Evolutionary conservation across 2,888 invertebrate species (phyloP).

Genomic region (Dasypogon diadema): DNA sequence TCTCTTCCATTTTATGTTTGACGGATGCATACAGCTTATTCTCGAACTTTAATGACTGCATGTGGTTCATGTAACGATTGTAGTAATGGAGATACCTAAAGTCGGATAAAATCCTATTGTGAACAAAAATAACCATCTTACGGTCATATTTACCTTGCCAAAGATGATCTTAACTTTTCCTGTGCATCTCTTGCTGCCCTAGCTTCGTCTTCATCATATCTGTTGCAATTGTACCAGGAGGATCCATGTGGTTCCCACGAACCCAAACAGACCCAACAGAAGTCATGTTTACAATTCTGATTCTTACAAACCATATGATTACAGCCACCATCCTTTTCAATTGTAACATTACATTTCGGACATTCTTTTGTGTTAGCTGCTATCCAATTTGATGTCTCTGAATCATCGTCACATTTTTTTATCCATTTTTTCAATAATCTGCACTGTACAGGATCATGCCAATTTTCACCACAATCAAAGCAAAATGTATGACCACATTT

Average conservation of each 20-base stretch:
- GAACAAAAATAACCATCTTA: not conserved
- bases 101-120: not conserved
- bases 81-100: slow-evolving; percentile 95
- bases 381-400: slow-evolving; percentile 99
- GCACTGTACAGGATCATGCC: slow-evolving; percentile 99
- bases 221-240: slow-evolving; percentile 98
- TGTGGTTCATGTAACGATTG: slow-evolving; percentile 99
- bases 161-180: slow-evolving; percentile 91
- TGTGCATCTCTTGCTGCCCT: slow-evolving; percentile 96
- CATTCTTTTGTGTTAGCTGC: slow-evolving; percentile 99
- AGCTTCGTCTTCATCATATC: slow-evolving; percentile 97
- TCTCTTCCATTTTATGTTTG: slow-evolving; percentile 99
- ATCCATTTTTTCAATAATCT: slow-evolving; percentile 94
- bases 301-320: slow-evolving; percentile 99
- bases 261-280: slow-evolving; percentile 99
- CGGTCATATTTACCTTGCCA: slow-evolving; percentile 81
- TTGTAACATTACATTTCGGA: slow-evolving; percentile 97
- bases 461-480: slow-evolving; percentile 95
- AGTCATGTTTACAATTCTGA: slow-evolving; percentile 96
- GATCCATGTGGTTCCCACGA: slow-evolving; percentile 99
- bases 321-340: slow-evolving; percentile 97
- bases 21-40: slow-evolving; percentile 95
- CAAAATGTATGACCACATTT: slow-evolving; percentile 95
- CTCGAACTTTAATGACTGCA: slow-evolving; percentile 98
- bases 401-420: slow-evolving; percentile 99